Evolutionary conservation across 2,797 vertebrate genomes (phyloP).

Genomic region (Jordanella pulchra): DNA sequence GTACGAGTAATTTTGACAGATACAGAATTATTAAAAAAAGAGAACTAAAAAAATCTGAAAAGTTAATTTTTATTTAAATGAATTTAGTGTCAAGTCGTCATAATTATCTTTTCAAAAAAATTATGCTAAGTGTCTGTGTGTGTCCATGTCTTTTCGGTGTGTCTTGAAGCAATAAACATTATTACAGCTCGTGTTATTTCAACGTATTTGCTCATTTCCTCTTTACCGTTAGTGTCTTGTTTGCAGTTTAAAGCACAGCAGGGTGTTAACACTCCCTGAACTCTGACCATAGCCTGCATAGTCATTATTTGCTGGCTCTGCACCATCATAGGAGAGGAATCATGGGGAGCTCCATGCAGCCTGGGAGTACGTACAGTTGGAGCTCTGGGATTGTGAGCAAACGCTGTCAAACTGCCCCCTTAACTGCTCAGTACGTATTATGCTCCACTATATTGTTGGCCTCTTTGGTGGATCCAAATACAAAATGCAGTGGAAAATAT

Average conservation of each 20-base stretch:
- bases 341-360: constrained; percentile 52
- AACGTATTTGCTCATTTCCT: constrained; percentile 38
- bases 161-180: constrained; percentile 31
- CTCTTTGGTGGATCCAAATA: constrained; percentile 33
- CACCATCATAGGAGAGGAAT: constrained; percentile 66
- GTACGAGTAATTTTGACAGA: background rate
- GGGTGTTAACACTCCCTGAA: constrained; percentile 71
- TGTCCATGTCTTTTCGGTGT: constrained; percentile 18
- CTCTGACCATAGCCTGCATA: constrained; percentile 63
- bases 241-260: constrained; percentile 68
- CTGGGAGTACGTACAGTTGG: constrained; percentile 42
- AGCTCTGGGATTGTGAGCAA: constrained; percentile 42
- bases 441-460: constrained; percentile 40
- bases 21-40: background rate
- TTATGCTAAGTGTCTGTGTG: constrained; percentile 14
- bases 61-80: background rate
- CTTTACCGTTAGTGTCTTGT: constrained; percentile 36
- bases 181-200: constrained; percentile 32
- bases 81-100: background rate
- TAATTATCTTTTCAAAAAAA: background rate
- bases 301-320: constrained; percentile 58
- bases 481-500: constrained; percentile 31
- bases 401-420: constrained; percentile 74
- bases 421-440: constrained; percentile 68
- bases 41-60: too few species aligned